A percentile compares a stretch with the other conserved stretches of the same genome.
phyloP scores from a whole-genome alignment of 2,888 invertebrate genomes.

The Leucania comma region DNA sequence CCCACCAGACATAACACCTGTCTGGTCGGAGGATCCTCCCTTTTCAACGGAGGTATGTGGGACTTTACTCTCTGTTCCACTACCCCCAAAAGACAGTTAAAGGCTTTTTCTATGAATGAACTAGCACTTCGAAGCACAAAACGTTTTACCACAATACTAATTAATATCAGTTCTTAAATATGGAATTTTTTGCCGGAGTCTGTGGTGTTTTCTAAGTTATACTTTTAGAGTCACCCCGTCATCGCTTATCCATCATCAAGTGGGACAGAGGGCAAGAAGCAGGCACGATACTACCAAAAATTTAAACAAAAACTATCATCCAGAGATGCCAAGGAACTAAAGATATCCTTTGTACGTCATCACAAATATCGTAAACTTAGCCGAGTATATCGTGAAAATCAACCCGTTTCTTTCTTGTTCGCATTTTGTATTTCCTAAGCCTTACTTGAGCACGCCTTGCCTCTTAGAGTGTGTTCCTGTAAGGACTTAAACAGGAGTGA shows the following conservation, averaged over 20 bases:
- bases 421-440: conserved; percentile 27
- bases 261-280: background rate
- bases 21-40: too few species aligned
- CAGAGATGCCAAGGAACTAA: background rate
- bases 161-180: too few species aligned
- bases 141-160: too few species aligned
- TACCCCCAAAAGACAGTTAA: too few species aligned
- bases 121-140: too few species aligned
- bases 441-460: conserved; percentile 70
- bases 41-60: too few species aligned
- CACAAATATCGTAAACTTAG: background rate
- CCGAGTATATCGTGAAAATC: conserved; percentile 1
- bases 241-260: background rate
- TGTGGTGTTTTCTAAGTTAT: too few species aligned
- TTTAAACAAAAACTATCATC: background rate
- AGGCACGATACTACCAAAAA: background rate
- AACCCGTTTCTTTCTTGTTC: conserved; percentile 8
- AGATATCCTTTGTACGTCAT: background rate
- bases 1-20: too few species aligned
- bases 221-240: background rate
- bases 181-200: too few species aligned
- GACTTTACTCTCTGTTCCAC: too few species aligned
- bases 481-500: conserved; percentile 61
- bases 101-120: too few species aligned
- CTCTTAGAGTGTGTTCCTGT: conserved; percentile 57